These are phyloP conservation scores for Centroberyx gerrardi DNA, from an alignment of 2,797 vertebrate species.

Conservation along the genomic window DNA sequence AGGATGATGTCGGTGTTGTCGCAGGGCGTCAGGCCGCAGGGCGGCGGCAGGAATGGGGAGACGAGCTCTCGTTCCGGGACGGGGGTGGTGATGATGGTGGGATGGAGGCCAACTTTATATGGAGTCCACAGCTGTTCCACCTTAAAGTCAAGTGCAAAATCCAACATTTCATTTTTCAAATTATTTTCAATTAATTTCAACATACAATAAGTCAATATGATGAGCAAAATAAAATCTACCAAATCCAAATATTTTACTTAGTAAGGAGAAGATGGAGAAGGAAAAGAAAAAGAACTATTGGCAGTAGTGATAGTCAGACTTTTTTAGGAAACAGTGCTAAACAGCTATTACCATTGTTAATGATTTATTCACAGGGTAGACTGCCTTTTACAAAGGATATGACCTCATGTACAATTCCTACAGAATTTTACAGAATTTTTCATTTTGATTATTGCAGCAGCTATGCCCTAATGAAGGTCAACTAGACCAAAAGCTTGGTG, in stretches of 20 bases:
- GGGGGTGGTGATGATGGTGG: constrained; percentile 82
- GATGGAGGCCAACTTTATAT: constrained; percentile 86
- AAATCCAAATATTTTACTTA: background rate
- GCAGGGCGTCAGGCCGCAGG: constrained; percentile 91
- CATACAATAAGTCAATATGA: background rate
- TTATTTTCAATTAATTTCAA: background rate
- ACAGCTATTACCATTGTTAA: background rate
- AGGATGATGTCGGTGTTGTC: constrained; percentile 92
- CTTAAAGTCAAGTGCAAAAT: constrained; percentile 35
- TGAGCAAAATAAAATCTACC: background rate
- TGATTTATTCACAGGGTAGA: background rate
- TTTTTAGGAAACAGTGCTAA: background rate
- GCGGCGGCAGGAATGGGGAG: constrained; percentile 86
- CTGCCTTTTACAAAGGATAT: background rate
- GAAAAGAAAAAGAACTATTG: background rate
- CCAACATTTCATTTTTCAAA: background rate
- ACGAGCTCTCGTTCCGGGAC: constrained; percentile 81
- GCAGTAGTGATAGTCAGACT: background rate
- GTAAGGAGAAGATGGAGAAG: too few species aligned
- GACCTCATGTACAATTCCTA: background rate
- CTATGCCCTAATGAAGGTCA: too few species aligned
- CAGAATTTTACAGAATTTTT: background rate
- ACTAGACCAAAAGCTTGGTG: too few species aligned
- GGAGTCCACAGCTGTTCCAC: constrained; percentile 86
- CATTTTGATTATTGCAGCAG: too few species aligned